Evolutionary conservation across 1,140 invertebrate species (phyloP).

Genomic region (Myzus persicae): DNA sequence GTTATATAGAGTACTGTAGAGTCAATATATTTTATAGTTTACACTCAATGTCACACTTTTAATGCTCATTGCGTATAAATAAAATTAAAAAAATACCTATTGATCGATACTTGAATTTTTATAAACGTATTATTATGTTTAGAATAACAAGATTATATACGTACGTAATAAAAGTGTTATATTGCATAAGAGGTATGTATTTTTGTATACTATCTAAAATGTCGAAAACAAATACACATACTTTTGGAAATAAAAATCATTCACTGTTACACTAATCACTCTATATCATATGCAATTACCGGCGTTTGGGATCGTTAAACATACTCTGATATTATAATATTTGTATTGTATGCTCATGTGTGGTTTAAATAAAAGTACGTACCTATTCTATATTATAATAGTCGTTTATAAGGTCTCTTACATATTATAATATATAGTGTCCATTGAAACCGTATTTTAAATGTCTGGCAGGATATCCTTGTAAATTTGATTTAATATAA

Average conservation of each 20-base stretch:
- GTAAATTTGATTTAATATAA: not conserved
- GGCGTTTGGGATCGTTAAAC: not conserved
- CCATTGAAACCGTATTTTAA: not conserved
- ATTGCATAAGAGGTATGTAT: no score
- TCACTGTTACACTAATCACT: not conserved
- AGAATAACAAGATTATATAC: not conserved
- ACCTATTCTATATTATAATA: not conserved
- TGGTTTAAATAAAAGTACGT: not conserved
- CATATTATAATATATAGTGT: no score
- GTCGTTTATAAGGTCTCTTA: no score
- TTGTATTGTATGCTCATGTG: no score
- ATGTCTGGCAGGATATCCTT: not conserved
- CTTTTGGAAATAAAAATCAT: not conserved
- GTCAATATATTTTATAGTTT: no score
- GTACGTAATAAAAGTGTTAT: no score
- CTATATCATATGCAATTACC: not conserved
- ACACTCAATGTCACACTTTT: not conserved
- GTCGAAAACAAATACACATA: not conserved
- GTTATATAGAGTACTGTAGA: no score
- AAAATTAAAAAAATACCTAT: not conserved
- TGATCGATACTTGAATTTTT: not conserved
- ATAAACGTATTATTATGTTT: not conserved
- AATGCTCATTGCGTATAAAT: not conserved
- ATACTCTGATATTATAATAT: not conserved
- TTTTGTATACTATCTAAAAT: not conserved